Evolutionary conservation across 1,140 invertebrate genomes (phyloP).

Genomic region (Oppia nitens): DNA sequence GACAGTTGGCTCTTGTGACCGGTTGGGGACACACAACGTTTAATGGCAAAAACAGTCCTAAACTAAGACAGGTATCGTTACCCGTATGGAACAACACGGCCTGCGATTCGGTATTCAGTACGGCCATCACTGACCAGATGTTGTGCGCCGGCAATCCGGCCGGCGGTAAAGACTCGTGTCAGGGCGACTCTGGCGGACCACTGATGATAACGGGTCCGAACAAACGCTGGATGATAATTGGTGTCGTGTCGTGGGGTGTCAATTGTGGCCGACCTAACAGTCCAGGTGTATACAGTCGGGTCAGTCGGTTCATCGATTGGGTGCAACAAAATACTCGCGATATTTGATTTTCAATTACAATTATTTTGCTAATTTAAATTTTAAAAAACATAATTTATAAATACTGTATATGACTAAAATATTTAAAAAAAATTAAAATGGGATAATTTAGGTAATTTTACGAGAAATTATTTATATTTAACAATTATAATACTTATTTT

Average conservation of each 20-base stretch:
- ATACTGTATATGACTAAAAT: too few species aligned
- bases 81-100: slow-evolving; percentile 66
- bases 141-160: slow-evolving; percentile 25
- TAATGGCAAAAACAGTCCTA: slow-evolving; percentile 19
- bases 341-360: too few species aligned
- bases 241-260: slow-evolving; percentile 22
- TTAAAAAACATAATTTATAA: too few species aligned
- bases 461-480: too few species aligned
- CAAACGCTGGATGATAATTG: slow-evolving; percentile 26
- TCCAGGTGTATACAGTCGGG: slow-evolving; percentile 60
- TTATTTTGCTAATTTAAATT: too few species aligned
- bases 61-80: slow-evolving; percentile 29
- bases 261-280: slow-evolving; percentile 45
- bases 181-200: slow-evolving; percentile 19
- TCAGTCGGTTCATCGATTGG: slow-evolving; percentile 53
- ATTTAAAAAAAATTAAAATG: too few species aligned
- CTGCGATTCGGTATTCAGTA: slow-evolving; percentile 24
- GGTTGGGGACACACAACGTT: slow-evolving; percentile 66
- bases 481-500: too few species aligned
- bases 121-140: slow-evolving; percentile 19
- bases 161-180: slow-evolving; percentile 25
- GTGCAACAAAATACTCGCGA: slow-evolving; percentile 29
- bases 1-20: slow-evolving; percentile 45
- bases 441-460: too few species aligned
- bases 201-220: not conserved